These are phyloP conservation scores for Prochilodus magdalenae DNA, from an alignment of 2,113 vertebrate genomes.

Conservation along the genomic window DNA sequence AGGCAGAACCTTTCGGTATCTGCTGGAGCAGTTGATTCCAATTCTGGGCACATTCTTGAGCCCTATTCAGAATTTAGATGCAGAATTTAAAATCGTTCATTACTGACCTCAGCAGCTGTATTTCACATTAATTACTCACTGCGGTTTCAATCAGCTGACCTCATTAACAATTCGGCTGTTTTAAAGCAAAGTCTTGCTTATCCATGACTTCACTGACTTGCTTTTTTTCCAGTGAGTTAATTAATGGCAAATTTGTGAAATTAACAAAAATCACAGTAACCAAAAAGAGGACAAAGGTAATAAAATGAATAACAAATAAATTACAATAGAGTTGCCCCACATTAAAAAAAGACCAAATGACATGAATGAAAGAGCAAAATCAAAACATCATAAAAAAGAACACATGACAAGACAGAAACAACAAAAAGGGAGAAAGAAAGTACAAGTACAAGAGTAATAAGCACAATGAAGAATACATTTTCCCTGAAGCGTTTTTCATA, in stretches of 20 bases:
- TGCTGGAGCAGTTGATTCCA: conserved; percentile 52
- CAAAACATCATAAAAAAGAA: conserved; percentile 19
- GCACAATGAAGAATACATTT: conserved; percentile 61
- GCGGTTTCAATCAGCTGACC: neutral
- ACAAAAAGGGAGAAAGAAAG: conserved; percentile 51
- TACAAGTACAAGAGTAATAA: conserved; percentile 60
- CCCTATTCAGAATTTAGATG: neutral
- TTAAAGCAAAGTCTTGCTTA: neutral
- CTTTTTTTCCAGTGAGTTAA: neutral
- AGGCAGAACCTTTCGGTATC: conserved; percentile 51
- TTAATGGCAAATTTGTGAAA: neutral
- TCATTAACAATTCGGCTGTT: neutral
- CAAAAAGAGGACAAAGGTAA: conserved; percentile 57
- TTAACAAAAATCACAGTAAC: conserved; percentile 37
- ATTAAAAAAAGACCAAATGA: conserved; percentile 57
- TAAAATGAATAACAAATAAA: conserved; percentile 67
- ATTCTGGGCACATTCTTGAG: conserved; percentile 46
- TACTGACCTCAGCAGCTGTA: neutral
- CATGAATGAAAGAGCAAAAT: conserved; percentile 35
- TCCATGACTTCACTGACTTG: conserved; percentile 23
- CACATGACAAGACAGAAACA: conserved; percentile 45
- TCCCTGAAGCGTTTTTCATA: conserved; percentile 76
- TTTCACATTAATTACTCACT: conserved; percentile 11
- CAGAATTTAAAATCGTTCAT: conserved; percentile 4
- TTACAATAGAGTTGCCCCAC: conserved; percentile 71